Base-by-base conservation (phyloP, 2,113 vertebrate species). In the Centropus unirufus region DNA sequence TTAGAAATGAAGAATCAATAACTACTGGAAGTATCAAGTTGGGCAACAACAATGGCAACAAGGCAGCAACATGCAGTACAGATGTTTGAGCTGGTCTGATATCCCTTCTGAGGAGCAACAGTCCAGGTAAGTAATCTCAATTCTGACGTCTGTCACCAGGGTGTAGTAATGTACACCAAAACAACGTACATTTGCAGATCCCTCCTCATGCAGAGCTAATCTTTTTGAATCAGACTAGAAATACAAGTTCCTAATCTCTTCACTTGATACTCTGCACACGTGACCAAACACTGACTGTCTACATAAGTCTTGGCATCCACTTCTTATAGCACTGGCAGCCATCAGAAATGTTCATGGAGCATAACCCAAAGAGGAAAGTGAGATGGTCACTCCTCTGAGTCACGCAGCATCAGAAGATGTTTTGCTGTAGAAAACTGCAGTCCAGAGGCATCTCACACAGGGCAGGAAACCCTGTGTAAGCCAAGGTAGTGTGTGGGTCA, bases 171-270 rank as follows among this genome's bases (percentile, higher is more conserved):
- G 21, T 21, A 42, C 16, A 42, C 7, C n/a, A 29, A 46, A 26
- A 36, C 27, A 55, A 77, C 0, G 3, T 6, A 44, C 12, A 8
- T 55, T 47, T 0, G 0, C 61, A 59, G 30, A 21, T 70, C 18
- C 44, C 47, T 73, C 57, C 26, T 51, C 68, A 27, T 0, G 0
- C 13, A 18, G 32, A 78, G 64, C 27, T 81, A 3, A 86, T 23
- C 39, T 59, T 39, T 5, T n/a, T 63, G 17, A 63, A 42, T 36
- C 39, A 59, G 34, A 42, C 86, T 52, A 63, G 26, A 88, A n/a
- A 55, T 5, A 40, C 29, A 64, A 72, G 11, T 20, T 21, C 34
- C 24, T 51, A 66, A 78, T 5, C 14, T 49, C 34, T 42, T 70
- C 67, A 46, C 12, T 64, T 29, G 44, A 21, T 26, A 5, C 8